These are phyloP conservation scores for Cephus sareptanus DNA, from an alignment of 2,888 invertebrate species.

Conservation along the genomic window DNA sequence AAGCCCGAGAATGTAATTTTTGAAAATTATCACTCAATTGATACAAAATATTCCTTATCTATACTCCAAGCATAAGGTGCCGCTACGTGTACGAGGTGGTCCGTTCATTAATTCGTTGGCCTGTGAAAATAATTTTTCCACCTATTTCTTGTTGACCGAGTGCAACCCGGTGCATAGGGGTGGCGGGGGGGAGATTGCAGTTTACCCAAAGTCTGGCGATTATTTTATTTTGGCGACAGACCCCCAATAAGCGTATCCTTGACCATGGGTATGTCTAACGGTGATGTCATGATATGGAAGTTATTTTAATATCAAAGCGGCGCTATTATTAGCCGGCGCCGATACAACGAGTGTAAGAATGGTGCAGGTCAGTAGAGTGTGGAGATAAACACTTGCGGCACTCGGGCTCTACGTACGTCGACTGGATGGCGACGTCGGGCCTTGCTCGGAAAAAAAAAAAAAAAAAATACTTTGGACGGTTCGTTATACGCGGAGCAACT, in stretches of 20 bases:
- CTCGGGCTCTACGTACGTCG: background rate
- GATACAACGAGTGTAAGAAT: slow-evolving; percentile 16
- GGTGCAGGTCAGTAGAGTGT: slow-evolving; percentile 25
- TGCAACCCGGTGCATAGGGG: background rate
- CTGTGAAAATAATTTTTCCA: background rate
- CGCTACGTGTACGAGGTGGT: background rate
- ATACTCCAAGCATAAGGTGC: background rate
- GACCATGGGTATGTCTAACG: slow-evolving; percentile 32
- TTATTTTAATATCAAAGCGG: slow-evolving; percentile 41
- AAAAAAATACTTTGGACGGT: slow-evolving; percentile 1
- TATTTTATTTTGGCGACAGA: background rate
- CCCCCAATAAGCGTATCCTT: slow-evolving; percentile 19
- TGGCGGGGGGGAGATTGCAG: too few relatives aligned
- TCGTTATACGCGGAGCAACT: slow-evolving; percentile 23
- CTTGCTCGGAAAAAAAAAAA: background rate
- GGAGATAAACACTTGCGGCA: slow-evolving; percentile 8
- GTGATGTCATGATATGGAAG: slow-evolving; percentile 18
- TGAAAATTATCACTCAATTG: too few relatives aligned
- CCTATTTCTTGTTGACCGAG: too few relatives aligned
- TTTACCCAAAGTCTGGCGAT: too few relatives aligned
- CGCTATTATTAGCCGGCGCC: slow-evolving; percentile 34
- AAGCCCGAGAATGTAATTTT: too few relatives aligned
- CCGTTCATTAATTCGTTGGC: background rate
- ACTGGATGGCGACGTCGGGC: background rate
- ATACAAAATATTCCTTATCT: background rate